Conservation (phyloP, 1,140 invertebrate species). For the Anagrus nilaparvatae region DNA sequence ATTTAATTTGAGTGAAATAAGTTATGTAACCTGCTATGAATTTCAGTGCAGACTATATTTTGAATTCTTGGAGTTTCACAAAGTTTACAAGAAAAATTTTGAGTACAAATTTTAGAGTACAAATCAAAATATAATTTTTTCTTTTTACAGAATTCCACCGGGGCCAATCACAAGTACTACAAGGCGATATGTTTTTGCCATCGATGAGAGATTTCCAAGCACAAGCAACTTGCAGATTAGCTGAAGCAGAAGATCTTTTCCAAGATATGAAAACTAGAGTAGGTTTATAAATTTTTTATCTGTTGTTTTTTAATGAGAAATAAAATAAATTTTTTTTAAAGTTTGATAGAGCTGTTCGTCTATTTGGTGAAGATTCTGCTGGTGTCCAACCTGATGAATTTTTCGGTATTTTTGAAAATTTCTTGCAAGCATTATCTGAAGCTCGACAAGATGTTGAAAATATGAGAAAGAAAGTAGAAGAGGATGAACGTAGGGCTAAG, state of each 20-base stretch:
- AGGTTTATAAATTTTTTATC: constrained; percentile 17
- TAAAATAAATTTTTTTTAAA: constrained; percentile 36
- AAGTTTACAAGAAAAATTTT: no score
- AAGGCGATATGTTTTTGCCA: constrained; percentile 79
- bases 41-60: no score
- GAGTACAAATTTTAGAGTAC: no score
- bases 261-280: constrained; percentile 79
- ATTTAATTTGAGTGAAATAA: no score
- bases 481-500: constrained; percentile 82
- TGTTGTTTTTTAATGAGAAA: background rate
- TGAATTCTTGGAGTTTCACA: no score
- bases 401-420: constrained; percentile 89
- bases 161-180: constrained; percentile 53
- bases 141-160: constrained; percentile 65
- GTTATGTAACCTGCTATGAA: no score
- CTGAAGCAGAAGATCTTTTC: constrained; percentile 89
- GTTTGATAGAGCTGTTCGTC: constrained; percentile 74
- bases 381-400: constrained; percentile 89
- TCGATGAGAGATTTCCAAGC: constrained; percentile 94
- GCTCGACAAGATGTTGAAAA: constrained; percentile 84
- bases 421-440: constrained; percentile 75
- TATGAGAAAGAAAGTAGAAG: constrained; percentile 70
- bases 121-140: no score
- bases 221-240: constrained; percentile 78
- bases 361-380: constrained; percentile 85